These are phyloP conservation scores for Pseudorhombus dupliciocellatus DNA, from an alignment of 2,113 vertebrate species.

Conservation along the genomic window DNA sequence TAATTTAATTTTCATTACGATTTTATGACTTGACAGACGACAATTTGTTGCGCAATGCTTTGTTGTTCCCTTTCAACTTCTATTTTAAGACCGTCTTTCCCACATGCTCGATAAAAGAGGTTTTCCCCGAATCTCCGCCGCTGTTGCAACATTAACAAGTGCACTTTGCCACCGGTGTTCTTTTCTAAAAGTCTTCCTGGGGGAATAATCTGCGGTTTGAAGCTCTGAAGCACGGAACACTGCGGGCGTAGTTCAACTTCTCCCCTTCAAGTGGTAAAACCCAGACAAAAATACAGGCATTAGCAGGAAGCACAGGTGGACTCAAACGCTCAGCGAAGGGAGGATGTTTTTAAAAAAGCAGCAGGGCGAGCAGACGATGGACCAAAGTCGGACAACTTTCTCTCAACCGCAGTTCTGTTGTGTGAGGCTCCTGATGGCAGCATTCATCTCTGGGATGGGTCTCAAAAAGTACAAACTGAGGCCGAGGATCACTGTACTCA, in stretches of 20 bases:
- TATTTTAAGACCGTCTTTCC: constrained; percentile 11
- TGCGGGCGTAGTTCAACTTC: neutral
- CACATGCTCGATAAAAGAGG: neutral
- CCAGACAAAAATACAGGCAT: too few species aligned
- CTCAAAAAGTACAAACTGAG: too few species aligned
- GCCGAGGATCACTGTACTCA: too few species aligned
- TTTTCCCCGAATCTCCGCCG: constrained; percentile 10
- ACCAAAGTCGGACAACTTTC: too few species aligned
- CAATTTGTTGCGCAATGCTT: constrained; percentile 16
- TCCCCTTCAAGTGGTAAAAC: neutral
- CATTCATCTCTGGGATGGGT: too few species aligned
- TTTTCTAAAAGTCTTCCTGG: constrained; percentile 2
- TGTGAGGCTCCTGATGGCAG: too few species aligned
- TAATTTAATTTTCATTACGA: constrained; percentile 29
- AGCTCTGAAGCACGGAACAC: neutral
- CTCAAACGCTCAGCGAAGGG: too few species aligned
- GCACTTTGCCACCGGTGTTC: neutral
- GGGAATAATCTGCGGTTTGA: constrained; percentile 10
- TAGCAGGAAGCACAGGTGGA: too few species aligned
- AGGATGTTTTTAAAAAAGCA: too few species aligned
- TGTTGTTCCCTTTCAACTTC: neutral
- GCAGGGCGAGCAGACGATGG: too few species aligned
- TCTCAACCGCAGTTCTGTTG: too few species aligned
- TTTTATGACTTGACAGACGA: constrained; percentile 15
- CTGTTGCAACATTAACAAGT: constrained; percentile 19